Conservation (phyloP, 35 echinoderm and acorn worm species). For the Strongylocentrotus purpuratus region DNA sequence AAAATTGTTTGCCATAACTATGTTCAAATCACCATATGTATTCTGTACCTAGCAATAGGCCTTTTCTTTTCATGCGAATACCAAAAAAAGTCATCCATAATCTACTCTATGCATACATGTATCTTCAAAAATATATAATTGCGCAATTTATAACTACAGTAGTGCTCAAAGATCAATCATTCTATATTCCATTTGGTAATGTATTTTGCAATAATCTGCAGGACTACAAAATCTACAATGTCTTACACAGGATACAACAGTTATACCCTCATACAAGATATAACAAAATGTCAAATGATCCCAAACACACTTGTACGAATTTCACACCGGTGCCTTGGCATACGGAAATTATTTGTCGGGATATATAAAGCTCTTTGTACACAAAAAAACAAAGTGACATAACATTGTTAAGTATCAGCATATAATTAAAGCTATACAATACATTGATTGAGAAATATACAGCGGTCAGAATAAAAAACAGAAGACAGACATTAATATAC, state of each 20-base stretch:
- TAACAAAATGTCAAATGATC: constrained; percentile 26
- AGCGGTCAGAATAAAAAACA: not conserved
- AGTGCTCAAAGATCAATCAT: not conserved
- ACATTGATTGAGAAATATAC: constrained; percentile 28
- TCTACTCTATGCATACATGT: constrained; percentile 26
- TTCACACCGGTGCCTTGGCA: not conserved
- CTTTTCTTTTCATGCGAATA: constrained; percentile 7
- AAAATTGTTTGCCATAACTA: constrained; percentile 31
- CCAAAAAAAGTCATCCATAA: not conserved
- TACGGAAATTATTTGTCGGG: not conserved
- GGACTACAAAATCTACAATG: constrained; percentile 13
- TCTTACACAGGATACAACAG: not conserved
- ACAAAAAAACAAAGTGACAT: not conserved
- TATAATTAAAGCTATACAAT: constrained; percentile 42
- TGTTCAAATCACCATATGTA: not conserved
- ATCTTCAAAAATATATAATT: constrained; percentile 20
- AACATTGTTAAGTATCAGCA: not conserved
- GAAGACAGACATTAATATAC: not conserved
- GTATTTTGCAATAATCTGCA: not conserved
- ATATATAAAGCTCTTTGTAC: constrained; percentile 34
- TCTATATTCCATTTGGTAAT: constrained; percentile 6
- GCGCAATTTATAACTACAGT: not conserved
- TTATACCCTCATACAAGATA: not conserved
- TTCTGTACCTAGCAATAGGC: constrained; percentile 18
- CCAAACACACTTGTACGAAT: constrained; percentile 30